Conservation (phyloP, 64 coral and sea anemone species). For the Actinia equina region DNA sequence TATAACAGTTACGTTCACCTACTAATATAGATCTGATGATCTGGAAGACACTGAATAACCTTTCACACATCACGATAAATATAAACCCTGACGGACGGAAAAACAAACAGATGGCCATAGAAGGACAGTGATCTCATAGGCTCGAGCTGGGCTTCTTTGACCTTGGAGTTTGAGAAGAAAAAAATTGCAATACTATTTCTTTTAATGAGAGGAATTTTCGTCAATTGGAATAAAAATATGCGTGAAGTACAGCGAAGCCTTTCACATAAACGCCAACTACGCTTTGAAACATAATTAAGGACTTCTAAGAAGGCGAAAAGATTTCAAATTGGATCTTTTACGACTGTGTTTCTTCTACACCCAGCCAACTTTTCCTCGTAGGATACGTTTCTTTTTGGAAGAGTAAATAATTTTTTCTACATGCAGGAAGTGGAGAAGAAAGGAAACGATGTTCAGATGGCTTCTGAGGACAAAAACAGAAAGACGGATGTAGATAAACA, state of each 20-base stretch:
- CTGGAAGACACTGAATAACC: background rate
- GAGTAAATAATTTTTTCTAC: background rate
- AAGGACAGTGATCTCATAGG: background rate
- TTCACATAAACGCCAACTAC: too few species aligned
- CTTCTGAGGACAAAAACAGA: background rate
- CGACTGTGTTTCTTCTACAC: background rate
- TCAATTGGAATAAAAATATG: background rate
- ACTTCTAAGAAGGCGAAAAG: too few species aligned
- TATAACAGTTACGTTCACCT: background rate
- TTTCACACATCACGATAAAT: background rate
- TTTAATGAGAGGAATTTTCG: background rate
- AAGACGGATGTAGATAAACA: background rate
- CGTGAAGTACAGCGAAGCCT: background rate
- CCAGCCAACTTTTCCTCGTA: background rate
- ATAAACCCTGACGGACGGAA: background rate
- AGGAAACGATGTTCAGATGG: background rate
- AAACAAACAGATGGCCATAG: background rate
- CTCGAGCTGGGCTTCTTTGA: background rate
- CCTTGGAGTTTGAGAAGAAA: background rate
- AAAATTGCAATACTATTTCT: background rate
- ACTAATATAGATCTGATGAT: constrained; percentile 1
- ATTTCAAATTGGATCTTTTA: background rate
- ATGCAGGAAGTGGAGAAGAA: background rate
- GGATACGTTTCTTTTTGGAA: background rate
- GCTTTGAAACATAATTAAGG: too few species aligned